Conservation (phyloP, 2,113 vertebrate species). For the Gulo gulo region DNA sequence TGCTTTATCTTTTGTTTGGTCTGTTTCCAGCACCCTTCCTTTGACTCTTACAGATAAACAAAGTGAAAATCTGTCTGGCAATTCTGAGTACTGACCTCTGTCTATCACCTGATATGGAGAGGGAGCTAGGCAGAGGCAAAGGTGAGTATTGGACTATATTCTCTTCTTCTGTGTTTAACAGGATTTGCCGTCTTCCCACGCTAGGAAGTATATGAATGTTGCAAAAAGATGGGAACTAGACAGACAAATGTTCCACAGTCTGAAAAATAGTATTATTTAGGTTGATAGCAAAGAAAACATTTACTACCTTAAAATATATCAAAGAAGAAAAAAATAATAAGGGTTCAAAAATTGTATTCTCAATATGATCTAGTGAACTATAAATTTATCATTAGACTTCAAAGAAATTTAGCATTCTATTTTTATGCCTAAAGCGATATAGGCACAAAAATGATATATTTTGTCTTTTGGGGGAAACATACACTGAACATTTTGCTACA, state of each 20-base stretch:
- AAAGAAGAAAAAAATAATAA: conserved; percentile 27
- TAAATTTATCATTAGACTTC: background rate
- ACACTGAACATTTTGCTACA: background rate
- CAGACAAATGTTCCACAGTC: background rate
- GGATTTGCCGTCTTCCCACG: background rate
- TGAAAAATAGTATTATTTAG: background rate
- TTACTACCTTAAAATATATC: conserved; percentile 39
- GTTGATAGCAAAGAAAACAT: background rate
- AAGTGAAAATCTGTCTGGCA: background rate
- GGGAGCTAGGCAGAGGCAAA: background rate
- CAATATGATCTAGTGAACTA: background rate
- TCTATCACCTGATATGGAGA: accelerated
- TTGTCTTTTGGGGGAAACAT: background rate
- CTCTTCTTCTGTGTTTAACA: background rate
- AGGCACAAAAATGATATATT: background rate
- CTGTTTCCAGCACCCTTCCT: background rate
- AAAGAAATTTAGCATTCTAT: conserved; percentile 39
- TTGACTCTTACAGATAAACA: background rate
- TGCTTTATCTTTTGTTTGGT: background rate
- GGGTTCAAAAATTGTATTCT: background rate
- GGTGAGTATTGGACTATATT: background rate
- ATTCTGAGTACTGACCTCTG: background rate
- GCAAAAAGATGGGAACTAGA: background rate
- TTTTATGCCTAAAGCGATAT: background rate
- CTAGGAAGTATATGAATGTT: background rate